Evolutionary conservation across 1,140 invertebrate genomes (phyloP), one percentile per base, ranked within the genome.

Genomic region (Macrobrachium nipponense): DNA sequence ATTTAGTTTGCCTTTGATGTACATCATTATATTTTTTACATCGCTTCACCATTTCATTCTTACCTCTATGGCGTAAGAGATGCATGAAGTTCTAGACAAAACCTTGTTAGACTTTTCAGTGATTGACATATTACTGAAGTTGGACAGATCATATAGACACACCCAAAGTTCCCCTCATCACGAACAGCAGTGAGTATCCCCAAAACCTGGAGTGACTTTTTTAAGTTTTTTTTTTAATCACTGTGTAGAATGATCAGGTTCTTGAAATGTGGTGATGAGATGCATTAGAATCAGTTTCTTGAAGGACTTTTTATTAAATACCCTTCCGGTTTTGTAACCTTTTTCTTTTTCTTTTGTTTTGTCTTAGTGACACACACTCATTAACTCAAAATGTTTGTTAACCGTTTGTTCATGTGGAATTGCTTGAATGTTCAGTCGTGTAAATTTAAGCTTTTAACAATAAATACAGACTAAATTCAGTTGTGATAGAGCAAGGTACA

Each of bases 141-240:
- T 75, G 80, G 80, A 82, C 80, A 82, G 80, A 82, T 75, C 80
- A 36, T 73, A 59, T 59, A 82, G 59, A 68, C 27, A 68, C 76
- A 51, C 59, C 44, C 80, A 17, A 60, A 82, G 59, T 70, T 36
- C 80, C 76, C 70, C 59, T 61, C 80, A 36, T 36, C 68, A 75
- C 36, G 43, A 82, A 82, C 44, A 62, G 80, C 44, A 62, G 80
- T 82, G 80, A 82, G 80, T 82, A 82, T 82, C 68, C 80, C 70
- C 70, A 17, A 27, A 59, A 23, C 27, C 58, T 60, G 36, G 61
- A 62, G 60, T 68, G 73, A 70, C 80, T 82, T 82, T 43, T 20
- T 72, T 68, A 75, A 70, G 44, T 58, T 82, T 61, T 68, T 58
- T 72, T 70, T 75, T 58, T 36, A 76, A 60, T 64, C 78, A 80